Base-by-base conservation (phyloP, 2,797 vertebrate genomes). In the Kryptopterus vitreolus region DNA sequence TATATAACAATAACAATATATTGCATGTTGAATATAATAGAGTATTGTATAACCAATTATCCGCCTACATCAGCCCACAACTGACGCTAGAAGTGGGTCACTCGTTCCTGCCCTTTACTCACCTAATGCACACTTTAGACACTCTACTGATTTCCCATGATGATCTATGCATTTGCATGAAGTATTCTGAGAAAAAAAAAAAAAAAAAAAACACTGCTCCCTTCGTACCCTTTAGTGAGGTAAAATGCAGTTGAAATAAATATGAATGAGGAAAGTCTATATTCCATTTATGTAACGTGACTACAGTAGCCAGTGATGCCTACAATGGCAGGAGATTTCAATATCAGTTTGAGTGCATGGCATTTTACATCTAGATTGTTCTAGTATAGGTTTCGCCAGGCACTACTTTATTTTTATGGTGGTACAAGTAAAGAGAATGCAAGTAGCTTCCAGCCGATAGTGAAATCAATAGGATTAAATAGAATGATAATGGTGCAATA, bases 21-120 rank as follows among this genome's bases (percentile, higher is more conserved):
- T 4, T 57, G 13, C 22, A 55, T 24, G 52, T 18, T 38, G 52
- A 35, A 55, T n/a, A 35, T 55, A 72, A 22, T 24, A 38, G 53
- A 3, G 12, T 26, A 59, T 59, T 38, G 35, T 74, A 72, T 72
- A 72, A 52, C 12, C 22, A 57, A 59, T 58, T 20, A 59, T 43
- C 55, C 58, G 53, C 22, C 33, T 59, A 59, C 11, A 0, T 26
- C 58, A 13, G 43, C 43, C 33, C 33, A 18, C 18, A 15, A 13
- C n/a, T 74, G 43, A 74, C 13, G 53, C 71, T 74, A 7, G 22
- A 74, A 74, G 22, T 16, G 71, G 55, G 71, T 74, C 71, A 74
- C 55, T 74, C 3, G 8, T 74, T n/a, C 24, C 35, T 74, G 72
- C 55, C 55, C 72, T 46, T 46, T 59, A 58, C 55, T 43, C 12